These are phyloP conservation scores for Cactoblastis cactorum DNA, from an alignment of 2,888 invertebrate genomes.

Conservation along the genomic window DNA sequence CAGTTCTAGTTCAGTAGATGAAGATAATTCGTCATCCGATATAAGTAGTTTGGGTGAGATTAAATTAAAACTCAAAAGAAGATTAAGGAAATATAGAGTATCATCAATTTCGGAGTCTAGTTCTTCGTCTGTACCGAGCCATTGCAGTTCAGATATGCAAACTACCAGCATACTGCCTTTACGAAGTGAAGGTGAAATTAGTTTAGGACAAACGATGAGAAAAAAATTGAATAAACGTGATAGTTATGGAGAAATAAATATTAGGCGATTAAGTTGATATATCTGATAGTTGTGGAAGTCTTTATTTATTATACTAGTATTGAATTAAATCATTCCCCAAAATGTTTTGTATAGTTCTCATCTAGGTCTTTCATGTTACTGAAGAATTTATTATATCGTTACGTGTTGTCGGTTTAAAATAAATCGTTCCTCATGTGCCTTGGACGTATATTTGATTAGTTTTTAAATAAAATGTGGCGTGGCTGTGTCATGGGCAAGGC, in stretches of 20 bases:
- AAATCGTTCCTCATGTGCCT: slow-evolving; percentile 38
- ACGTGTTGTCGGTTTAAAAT: not conserved
- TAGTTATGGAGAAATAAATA: slow-evolving; percentile 57
- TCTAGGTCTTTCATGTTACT: not conserved
- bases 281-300: not conserved
- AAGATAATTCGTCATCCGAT: slow-evolving; percentile 61
- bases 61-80: slow-evolving; percentile 43
- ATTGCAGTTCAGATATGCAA: slow-evolving; percentile 43
- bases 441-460: slow-evolving; percentile 22
- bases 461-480: too few relatives aligned
- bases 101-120: slow-evolving; percentile 50
- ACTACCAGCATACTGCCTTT: slow-evolving; percentile 51
- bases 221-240: slow-evolving; percentile 34
- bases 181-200: slow-evolving; percentile 63
- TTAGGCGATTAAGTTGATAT: slow-evolving; percentile 23
- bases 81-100: slow-evolving; percentile 34
- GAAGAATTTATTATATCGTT: not conserved
- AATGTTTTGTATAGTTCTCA: not conserved
- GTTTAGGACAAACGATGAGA: slow-evolving; percentile 36
- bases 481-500: too few relatives aligned
- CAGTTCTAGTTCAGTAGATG: slow-evolving; percentile 61
- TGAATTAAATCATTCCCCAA: too few relatives aligned
- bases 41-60: slow-evolving; percentile 71
- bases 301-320: not conserved
- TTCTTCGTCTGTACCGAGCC: slow-evolving; percentile 43